phyloP scores from a whole-genome alignment of 2,113 vertebrate genomes.

The Pelodiscus sinensis region DNA sequence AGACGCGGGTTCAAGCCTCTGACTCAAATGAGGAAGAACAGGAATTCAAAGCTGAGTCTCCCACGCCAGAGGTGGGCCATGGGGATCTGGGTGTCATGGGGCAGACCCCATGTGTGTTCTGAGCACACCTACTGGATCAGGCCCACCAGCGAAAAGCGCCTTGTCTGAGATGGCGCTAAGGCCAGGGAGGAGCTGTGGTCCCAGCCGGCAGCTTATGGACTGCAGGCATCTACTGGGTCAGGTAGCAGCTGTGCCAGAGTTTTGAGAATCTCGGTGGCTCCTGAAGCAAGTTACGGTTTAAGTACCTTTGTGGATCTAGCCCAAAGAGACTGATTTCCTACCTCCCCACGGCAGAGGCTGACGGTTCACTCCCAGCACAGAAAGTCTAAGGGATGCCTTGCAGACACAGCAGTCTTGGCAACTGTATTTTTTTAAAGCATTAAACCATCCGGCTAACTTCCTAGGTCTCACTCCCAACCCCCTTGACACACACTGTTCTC shows the following conservation, averaged over 20 bases:
- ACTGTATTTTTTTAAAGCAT: background rate
- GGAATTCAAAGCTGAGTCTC: background rate
- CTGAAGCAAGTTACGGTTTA: background rate
- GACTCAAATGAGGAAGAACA: background rate
- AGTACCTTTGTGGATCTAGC: background rate
- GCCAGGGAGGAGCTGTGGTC: too few relatives aligned
- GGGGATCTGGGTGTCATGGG: background rate
- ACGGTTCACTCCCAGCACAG: background rate
- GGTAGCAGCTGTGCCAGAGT: background rate
- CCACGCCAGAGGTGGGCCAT: background rate
- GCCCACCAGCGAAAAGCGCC: background rate
- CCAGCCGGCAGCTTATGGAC: background rate
- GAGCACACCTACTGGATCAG: background rate
- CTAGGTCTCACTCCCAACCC: background rate
- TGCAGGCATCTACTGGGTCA: background rate
- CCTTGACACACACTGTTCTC: accelerated
- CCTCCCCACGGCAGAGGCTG: background rate
- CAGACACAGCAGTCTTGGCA: background rate
- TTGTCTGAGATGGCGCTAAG: background rate
- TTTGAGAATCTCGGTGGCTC: background rate
- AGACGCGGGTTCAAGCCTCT: background rate
- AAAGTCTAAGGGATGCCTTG: background rate
- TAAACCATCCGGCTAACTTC: background rate
- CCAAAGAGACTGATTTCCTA: background rate
- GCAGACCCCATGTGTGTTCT: background rate